Percentiles rank a stretch among this genome's conserved stretches.
phyloP scores from a whole-genome alignment of 2,888 invertebrate genomes.

The Brenthis ino region DNA sequence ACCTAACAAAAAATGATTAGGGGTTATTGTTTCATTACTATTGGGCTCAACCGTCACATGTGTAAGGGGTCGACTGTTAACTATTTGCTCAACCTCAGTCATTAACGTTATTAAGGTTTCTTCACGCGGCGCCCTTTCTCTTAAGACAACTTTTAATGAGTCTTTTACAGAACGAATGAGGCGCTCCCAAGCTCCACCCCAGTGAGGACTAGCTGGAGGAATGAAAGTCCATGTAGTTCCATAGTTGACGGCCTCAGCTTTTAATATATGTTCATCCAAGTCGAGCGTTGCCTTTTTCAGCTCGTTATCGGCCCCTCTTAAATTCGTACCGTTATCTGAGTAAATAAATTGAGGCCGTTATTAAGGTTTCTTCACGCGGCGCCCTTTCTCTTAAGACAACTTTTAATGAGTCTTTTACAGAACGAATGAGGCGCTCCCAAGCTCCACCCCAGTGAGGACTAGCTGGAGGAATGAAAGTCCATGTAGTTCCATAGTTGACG shows the following conservation, averaged over 20 bases:
- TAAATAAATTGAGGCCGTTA: too few species aligned
- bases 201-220: too few species aligned
- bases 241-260: too few species aligned
- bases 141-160: too few species aligned
- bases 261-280: too few species aligned
- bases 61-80: slow-evolving; percentile 5
- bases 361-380: slow-evolving; percentile 5
- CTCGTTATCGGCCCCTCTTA: too few species aligned
- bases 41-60: background rate
- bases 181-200: too few species aligned
- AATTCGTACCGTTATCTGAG: too few species aligned
- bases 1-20: slow-evolving; percentile 15
- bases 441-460: slow-evolving; percentile 16
- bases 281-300: too few species aligned
- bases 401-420: slow-evolving; percentile 7
- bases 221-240: too few species aligned
- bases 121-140: too few species aligned
- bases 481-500: background rate
- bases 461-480: slow-evolving; percentile 13
- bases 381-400: slow-evolving; percentile 4
- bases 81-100: slow-evolving; percentile 10
- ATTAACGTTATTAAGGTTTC: background rate
- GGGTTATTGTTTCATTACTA: background rate
- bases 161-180: too few species aligned
- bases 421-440: slow-evolving; percentile 10